These are phyloP conservation scores for Nomada goodeniana DNA, from an alignment of 2,888 invertebrate species.

Conservation along the genomic window DNA sequence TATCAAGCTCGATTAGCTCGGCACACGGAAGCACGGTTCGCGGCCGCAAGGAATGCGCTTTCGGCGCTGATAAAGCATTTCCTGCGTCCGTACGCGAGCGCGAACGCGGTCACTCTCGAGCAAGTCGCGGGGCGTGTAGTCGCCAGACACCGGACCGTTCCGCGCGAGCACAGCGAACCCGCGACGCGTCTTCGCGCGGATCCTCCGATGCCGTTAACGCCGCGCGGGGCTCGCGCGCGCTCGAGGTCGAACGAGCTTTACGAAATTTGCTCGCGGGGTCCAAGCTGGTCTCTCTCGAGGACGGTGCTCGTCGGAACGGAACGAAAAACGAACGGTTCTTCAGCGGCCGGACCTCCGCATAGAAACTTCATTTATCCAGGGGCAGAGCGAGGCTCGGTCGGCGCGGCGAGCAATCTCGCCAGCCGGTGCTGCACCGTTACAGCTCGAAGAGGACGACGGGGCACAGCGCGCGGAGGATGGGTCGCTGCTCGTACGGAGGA, in stretches of 20 bases:
- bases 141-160: neutral
- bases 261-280: neutral
- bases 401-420: slow-evolving; percentile 53
- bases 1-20: slow-evolving; percentile 41
- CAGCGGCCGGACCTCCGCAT: slow-evolving; percentile 41
- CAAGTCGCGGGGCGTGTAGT: slow-evolving; percentile 2
- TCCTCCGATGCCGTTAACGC: no score
- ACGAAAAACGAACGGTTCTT: slow-evolving; percentile 60
- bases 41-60: slow-evolving; percentile 52
- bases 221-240: no score
- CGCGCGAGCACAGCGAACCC: neutral
- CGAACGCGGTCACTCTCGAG: slow-evolving; percentile 2
- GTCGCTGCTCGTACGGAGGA: slow-evolving; percentile 31
- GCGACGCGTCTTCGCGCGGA: no score
- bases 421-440: slow-evolving; percentile 68
- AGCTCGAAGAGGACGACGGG: slow-evolving; percentile 45
- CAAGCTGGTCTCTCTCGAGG: slow-evolving; percentile 5
- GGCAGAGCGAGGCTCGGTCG: slow-evolving; percentile 40
- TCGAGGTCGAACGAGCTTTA: neutral
- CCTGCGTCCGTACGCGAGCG: slow-evolving; percentile 7
- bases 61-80: slow-evolving; percentile 47
- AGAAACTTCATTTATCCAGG: slow-evolving; percentile 53
- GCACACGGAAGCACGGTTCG: slow-evolving; percentile 35
- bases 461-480: slow-evolving; percentile 47
- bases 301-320: slow-evolving; percentile 52